Conservation (phyloP, 2,888 invertebrate species). For the Cremastobaeus sp. region DNA sequence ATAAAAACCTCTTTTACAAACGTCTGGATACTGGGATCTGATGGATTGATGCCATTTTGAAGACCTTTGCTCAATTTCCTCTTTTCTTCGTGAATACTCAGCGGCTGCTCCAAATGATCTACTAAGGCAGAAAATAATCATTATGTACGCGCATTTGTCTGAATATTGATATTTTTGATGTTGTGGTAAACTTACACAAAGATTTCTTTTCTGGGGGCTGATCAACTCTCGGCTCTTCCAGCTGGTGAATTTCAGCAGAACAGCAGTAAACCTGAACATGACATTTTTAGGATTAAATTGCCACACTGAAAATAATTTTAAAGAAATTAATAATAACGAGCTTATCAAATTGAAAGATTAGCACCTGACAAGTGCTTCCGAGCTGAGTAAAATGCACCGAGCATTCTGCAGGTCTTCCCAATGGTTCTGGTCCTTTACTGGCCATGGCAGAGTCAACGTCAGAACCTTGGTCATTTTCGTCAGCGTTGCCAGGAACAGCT, state of each 20-base stretch:
- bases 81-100: conserved; percentile 74
- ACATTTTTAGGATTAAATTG: no score
- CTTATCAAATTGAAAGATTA: neutral
- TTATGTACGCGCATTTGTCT: neutral
- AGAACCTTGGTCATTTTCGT: conserved; percentile 73
- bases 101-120: conserved; percentile 74
- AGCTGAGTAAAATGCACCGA: conserved; percentile 71
- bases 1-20: conserved; percentile 75
- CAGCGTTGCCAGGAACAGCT: conserved; percentile 73
- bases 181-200: conserved; percentile 67
- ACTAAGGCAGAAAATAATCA: conserved; percentile 60
- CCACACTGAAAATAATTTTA: no score
- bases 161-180: neutral
- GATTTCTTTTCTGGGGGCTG: conserved; percentile 75
- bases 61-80: conserved; percentile 73
- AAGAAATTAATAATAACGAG: no score
- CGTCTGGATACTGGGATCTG: conserved; percentile 75
- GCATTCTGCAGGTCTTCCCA: conserved; percentile 73
- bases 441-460: conserved; percentile 69
- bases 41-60: conserved; percentile 74
- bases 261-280: conserved; percentile 74
- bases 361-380: conserved; percentile 73
- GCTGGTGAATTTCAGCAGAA: conserved; percentile 72
- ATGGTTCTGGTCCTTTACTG: conserved; percentile 68
- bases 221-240: conserved; percentile 72